Conservation (phyloP, 2,797 vertebrate species). For the Myioborus miniatus region DNA sequence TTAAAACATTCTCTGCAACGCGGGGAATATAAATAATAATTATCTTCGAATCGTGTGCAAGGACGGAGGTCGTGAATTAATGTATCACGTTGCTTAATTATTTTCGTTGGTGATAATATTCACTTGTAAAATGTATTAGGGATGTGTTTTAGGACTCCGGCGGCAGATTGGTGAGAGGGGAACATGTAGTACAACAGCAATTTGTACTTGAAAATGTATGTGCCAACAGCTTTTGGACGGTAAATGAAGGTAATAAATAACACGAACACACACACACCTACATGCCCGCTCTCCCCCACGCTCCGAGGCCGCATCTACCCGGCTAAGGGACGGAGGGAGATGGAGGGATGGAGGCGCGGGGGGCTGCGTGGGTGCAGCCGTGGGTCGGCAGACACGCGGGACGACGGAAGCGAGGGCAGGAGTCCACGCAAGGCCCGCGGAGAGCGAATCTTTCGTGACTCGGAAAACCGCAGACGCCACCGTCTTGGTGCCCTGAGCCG, state of each 20-base stretch:
- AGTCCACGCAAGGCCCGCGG: too few relatives aligned
- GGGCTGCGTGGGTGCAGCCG: background rate
- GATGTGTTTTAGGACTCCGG: conserved; percentile 32
- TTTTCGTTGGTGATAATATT: conserved; percentile 40
- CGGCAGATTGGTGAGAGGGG: conserved; percentile 11
- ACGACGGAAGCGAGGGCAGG: too few relatives aligned
- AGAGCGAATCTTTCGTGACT: background rate
- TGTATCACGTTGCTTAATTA: background rate
- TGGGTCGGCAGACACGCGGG: background rate
- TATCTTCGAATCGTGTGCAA: background rate
- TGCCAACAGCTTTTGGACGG: conserved; percentile 49
- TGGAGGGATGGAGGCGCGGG: background rate
- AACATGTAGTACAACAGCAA: conserved; percentile 48
- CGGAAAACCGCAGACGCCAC: background rate
- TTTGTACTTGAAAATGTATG: conserved; percentile 66
- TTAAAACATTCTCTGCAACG: background rate
- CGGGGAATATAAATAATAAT: background rate
- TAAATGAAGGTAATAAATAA: conserved; percentile 67
- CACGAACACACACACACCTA: conserved; percentile 1
- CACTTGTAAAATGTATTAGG: conserved; percentile 19
- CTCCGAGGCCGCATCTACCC: background rate
- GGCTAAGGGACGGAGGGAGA: too few relatives aligned
- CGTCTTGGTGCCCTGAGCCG: rapidly evolving
- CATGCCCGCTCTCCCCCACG: background rate
- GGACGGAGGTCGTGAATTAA: background rate